Evolutionary conservation across 1,140 invertebrate species (phyloP).

Genomic region (Cotesia chilonis): DNA sequence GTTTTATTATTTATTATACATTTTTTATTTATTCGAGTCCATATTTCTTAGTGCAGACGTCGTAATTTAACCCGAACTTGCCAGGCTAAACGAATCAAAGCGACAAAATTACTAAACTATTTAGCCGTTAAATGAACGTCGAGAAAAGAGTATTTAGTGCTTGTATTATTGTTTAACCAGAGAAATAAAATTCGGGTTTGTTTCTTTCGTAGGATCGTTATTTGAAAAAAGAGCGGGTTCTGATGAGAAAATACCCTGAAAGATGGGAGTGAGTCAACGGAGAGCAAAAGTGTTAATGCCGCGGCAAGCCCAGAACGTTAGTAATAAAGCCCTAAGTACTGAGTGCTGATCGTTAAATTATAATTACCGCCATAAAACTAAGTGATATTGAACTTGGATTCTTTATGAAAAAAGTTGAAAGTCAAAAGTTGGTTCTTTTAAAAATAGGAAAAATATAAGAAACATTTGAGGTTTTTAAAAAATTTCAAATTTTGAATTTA

Average conservation of each 20-base stretch:
- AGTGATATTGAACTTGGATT: slow-evolving; percentile 65
- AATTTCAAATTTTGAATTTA: no score
- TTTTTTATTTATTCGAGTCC: neutral
- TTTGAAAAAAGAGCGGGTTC: slow-evolving; percentile 17
- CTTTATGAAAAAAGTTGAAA: slow-evolving; percentile 5
- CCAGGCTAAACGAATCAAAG: no score
- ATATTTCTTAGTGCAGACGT: neutral
- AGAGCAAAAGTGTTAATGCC: slow-evolving; percentile 57
- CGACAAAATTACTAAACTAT: neutral
- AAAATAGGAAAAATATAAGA: no score
- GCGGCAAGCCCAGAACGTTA: slow-evolving; percentile 48
- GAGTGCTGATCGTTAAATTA: slow-evolving; percentile 62
- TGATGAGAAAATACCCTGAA: slow-evolving; percentile 1
- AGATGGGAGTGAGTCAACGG: slow-evolving; percentile 13
- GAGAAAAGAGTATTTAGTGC: neutral
- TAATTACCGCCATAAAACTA: slow-evolving; percentile 63
- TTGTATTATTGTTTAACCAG: no score
- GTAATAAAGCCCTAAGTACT: slow-evolving; percentile 64
- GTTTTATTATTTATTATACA: neutral
- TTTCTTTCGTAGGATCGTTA: slow-evolving; percentile 10
- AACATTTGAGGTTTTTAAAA: no score
- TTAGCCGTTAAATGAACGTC: neutral
- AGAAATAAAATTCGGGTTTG: neutral
- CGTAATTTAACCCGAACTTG: no score
- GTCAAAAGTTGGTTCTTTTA: neutral